A percentile compares a stretch with the other conserved stretches of the same genome.
Conservation (phyloP, 2,888 invertebrate genomes). For the Mimas tiliae region DNA sequence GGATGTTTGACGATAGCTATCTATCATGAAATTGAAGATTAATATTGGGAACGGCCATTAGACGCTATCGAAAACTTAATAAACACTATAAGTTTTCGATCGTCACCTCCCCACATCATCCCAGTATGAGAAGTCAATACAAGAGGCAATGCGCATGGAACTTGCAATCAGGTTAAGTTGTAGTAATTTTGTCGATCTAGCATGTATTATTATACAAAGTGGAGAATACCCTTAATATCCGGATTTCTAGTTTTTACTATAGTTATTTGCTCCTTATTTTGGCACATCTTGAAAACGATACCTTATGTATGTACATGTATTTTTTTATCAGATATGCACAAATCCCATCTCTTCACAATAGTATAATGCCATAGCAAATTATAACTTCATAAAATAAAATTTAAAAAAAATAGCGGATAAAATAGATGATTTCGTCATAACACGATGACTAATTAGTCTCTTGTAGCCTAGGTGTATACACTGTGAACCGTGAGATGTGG, state of each 20-base stretch:
- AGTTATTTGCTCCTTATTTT: not conserved
- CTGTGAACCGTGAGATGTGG: too few relatives aligned
- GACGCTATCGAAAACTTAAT: constrained; percentile 1
- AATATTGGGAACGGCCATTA: too few relatives aligned
- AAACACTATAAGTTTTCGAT: not conserved
- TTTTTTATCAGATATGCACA: too few relatives aligned
- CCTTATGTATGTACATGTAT: not conserved
- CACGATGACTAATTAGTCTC: too few relatives aligned
- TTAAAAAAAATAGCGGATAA: too few relatives aligned
- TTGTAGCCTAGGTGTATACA: too few relatives aligned
- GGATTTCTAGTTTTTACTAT: not conserved
- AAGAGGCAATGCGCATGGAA: not conserved
- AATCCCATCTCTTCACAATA: too few relatives aligned
- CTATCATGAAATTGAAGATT: too few relatives aligned
- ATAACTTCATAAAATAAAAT: too few relatives aligned
- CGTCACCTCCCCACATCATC: not conserved
- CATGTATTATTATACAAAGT: not conserved
- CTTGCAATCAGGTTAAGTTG: not conserved
- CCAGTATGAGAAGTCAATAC: not conserved
- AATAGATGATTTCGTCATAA: too few relatives aligned
- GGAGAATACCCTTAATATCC: not conserved
- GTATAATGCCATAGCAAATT: too few relatives aligned
- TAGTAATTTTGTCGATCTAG: not conserved
- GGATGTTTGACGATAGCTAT: too few relatives aligned
- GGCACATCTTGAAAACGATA: not conserved